phyloP scores from a whole-genome alignment of 2,113 vertebrate genomes.

The Nerophis lumbriciformis region DNA sequence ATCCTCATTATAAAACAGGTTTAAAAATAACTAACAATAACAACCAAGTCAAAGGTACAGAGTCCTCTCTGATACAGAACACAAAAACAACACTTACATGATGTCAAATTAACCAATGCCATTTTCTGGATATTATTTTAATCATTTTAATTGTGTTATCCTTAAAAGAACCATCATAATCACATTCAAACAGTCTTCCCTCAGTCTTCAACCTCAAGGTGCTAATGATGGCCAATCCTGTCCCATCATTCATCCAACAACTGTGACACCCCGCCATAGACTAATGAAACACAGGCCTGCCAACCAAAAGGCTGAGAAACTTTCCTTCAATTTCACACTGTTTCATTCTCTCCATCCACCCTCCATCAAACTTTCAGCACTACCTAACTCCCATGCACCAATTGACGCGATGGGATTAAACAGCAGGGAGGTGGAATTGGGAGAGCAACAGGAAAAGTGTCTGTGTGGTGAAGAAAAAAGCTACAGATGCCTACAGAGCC shows the following conservation, averaged over 20 bases:
- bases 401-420: slow-evolving; percentile 29
- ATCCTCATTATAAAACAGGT: too few species aligned
- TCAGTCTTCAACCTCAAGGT: slow-evolving; percentile 53
- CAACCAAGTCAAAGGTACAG: too few species aligned
- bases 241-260: slow-evolving; percentile 45
- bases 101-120: background rate
- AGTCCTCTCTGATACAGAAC: too few species aligned
- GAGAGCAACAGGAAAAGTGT: slow-evolving; percentile 15
- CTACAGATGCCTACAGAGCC: slow-evolving; percentile 34
- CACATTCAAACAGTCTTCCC: slow-evolving; percentile 19
- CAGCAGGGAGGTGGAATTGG: background rate
- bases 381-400: slow-evolving; percentile 37
- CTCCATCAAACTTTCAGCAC: slow-evolving; percentile 53
- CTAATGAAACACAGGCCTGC: slow-evolving; percentile 57
- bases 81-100: too few species aligned
- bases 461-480: slow-evolving; percentile 16
- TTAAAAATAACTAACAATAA: too few species aligned
- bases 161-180: slow-evolving; percentile 11
- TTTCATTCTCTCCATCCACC: slow-evolving; percentile 54
- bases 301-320: slow-evolving; percentile 24
- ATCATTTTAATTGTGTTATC: slow-evolving; percentile 12
- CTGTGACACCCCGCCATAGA: slow-evolving; percentile 32
- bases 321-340: slow-evolving; percentile 42
- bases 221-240: slow-evolving; percentile 31
- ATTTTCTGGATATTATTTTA: background rate